Evolutionary conservation across 2,888 invertebrate genomes (phyloP).

Genomic region (Galeopsomyia nigrocyanea): DNA sequence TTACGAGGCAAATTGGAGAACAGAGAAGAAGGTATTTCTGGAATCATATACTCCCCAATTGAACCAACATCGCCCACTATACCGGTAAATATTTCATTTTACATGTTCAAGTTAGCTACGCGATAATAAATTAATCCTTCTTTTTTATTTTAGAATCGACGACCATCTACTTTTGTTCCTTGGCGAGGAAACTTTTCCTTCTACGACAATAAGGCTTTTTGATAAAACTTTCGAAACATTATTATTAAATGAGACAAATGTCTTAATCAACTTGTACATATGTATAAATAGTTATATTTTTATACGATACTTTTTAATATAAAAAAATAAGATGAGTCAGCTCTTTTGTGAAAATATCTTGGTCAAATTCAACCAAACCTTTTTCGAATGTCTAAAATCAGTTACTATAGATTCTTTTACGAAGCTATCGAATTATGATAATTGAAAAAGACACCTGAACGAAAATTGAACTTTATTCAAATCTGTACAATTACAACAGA

Average conservation of each 20-base stretch:
- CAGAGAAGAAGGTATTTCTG: conserved; percentile 11
- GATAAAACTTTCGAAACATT: background rate
- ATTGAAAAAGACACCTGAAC: background rate
- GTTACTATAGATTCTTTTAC: too few species aligned
- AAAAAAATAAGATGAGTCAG: too few species aligned
- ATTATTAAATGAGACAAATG: background rate
- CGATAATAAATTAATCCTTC: background rate
- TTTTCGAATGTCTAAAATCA: too few species aligned
- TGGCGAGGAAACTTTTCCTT: conserved; percentile 53
- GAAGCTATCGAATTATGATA: too few species aligned
- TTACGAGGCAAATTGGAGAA: conserved; percentile 49
- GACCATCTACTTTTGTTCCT: conserved; percentile 46
- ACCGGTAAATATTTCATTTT: conserved; percentile 24
- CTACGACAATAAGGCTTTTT: conserved; percentile 42
- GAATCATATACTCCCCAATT: conserved; percentile 19
- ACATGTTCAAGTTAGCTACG: too few species aligned
- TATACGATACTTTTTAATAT: too few species aligned
- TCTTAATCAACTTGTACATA: too few species aligned
- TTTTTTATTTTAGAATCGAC: conserved; percentile 48
- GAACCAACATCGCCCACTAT: conserved; percentile 21
- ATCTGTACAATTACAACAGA: conserved; percentile 32
- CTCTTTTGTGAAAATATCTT: too few species aligned
- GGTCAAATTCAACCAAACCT: too few species aligned
- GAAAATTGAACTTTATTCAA: conserved; percentile 29
- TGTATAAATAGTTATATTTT: too few species aligned